Conservation (phyloP, 2,113 vertebrate species). For the Stigmatopora nigra region DNA sequence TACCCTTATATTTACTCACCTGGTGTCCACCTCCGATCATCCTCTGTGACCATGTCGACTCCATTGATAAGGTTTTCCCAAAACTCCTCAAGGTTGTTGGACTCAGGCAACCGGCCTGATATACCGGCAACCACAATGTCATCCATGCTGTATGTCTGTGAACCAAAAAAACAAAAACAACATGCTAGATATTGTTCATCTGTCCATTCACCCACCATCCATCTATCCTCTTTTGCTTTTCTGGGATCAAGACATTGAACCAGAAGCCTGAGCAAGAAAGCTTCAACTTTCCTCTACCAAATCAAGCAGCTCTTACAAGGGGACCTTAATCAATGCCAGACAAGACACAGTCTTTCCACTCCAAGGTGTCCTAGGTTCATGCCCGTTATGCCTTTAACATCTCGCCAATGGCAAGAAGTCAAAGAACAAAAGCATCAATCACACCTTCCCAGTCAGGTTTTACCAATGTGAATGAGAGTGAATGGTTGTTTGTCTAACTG, state of each 20-base stretch:
- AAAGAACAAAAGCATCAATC: too few relatives aligned
- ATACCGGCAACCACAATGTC: slow-evolving; percentile 93
- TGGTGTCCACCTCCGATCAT: slow-evolving; percentile 89
- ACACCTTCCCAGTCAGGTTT: too few relatives aligned
- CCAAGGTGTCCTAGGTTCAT: too few relatives aligned
- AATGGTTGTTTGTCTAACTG: too few relatives aligned
- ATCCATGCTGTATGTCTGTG: slow-evolving; percentile 74
- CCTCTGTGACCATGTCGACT: slow-evolving; percentile 96
- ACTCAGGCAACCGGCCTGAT: slow-evolving; percentile 88
- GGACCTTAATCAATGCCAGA: too few relatives aligned
- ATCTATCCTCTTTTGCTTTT: background rate
- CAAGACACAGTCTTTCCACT: too few relatives aligned
- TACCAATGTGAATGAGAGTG: too few relatives aligned
- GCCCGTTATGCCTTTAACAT: too few relatives aligned
- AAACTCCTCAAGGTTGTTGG: slow-evolving; percentile 87
- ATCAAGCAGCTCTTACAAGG: too few relatives aligned
- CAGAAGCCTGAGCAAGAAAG: background rate
- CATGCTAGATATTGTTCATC: background rate
- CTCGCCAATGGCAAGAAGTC: too few relatives aligned
- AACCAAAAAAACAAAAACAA: slow-evolving; percentile 6
- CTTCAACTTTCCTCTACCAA: too few relatives aligned
- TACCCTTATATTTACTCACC: slow-evolving; percentile 63
- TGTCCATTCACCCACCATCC: too few relatives aligned
- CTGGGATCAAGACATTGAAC: background rate
- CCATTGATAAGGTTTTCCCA: slow-evolving; percentile 90